Evolutionary conservation across 1,140 invertebrate genomes (phyloP), one percentile per base, ranked within the genome.

Genomic region (Neomicropteryx cornuta): DNA sequence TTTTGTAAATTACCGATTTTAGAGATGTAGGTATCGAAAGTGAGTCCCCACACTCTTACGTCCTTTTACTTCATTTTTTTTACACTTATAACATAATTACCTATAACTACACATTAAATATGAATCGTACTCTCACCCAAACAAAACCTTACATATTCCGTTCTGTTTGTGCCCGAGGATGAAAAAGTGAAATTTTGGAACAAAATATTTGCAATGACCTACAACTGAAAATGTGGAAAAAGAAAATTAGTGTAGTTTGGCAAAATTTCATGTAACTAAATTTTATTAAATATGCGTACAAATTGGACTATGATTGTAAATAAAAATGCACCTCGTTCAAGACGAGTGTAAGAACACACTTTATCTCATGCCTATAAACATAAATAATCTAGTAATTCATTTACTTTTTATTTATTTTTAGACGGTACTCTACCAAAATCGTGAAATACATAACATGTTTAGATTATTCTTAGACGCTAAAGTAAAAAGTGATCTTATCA

Each of bases 171-270:
- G 23, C 23, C 23, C 23, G 23, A 27, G 13, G 23, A 27, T 8
- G 23, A 27, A 27, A 27, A 27, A 27, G 23, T 27, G 23, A 27
- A 27, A 13, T 27, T 27, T 13, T 27, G 23, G 23, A 13, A 27
- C 23, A 27, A 27, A 27, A 27, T 27, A 27, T 27, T n/a, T 27
- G 23, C 23, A 27, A 27, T 27, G 23, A 13, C 23, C 23, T 27
- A 27, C 23, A 27, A 27, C 23, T 8, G 23, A 27, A 27, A 27
- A 27, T 27, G 23, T 27, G 8, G 23, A 27, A 27, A 13, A 8
- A 8, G 23, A 27, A 27, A 27, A 27, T 27, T 27, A 27, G 23
- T 8, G 8, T 27, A 27, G 13, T 27, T 27, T 27, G 8, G 23
- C 13, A 27, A 27, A 8, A 8, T 27, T 27, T 27, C 8, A 8